Evolutionary conservation across 2,113 vertebrate species (phyloP), one percentile per base, ranked within the genome.

Genomic region (Tiliqua scincoides): DNA sequence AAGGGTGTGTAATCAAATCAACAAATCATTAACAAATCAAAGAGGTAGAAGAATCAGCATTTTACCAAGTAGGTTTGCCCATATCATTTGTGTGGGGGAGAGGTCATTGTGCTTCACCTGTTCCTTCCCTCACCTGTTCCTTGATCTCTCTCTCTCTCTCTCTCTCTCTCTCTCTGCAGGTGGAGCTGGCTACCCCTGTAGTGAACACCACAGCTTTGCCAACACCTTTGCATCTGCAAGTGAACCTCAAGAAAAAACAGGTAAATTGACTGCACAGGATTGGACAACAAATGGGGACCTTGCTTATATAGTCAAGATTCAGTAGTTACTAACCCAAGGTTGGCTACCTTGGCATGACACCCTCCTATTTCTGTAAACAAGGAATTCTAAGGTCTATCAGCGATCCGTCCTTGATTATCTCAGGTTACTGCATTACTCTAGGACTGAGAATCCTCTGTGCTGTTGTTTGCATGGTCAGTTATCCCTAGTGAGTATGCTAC

Each of bases 161-260:
- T 37, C 17, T 74, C 43, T 89, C 40, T 48, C 65, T 14, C 15
- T 15, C 59, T 72, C n/a, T 84, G 27, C 63, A 91, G 88, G 87
- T 73, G 1, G 23, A 1, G 57, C 54, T 48, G n/a, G 89, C 91
- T 27, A 52, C 20, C 1, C 88, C 89, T 59, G 85, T 80, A 18
- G 94, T 97, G 71, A 93, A 97, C 83, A 97, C 93, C 20, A 95
- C 87, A 70, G 96, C 96, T 0, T 52, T 68, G 30, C 92, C 73
- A 77, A 94, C 93, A 0, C 97, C 96, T 1, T 82, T 84, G 35
- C 97, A 97, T 77, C 32, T 97, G 37, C 95, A 96, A 40, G 91
- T 96, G 40, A 97, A 97, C 65, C 93, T 96, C 27, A 97, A 97
- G 70, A 96, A 95, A 88, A 80, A 87, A 2, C 90, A 92, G 94